Percentiles rank a stretch among this genome's conserved stretches.
These are phyloP conservation scores for Cebidichthys violaceus DNA, from an alignment of 2,113 vertebrate species.

Conservation along the genomic window DNA sequence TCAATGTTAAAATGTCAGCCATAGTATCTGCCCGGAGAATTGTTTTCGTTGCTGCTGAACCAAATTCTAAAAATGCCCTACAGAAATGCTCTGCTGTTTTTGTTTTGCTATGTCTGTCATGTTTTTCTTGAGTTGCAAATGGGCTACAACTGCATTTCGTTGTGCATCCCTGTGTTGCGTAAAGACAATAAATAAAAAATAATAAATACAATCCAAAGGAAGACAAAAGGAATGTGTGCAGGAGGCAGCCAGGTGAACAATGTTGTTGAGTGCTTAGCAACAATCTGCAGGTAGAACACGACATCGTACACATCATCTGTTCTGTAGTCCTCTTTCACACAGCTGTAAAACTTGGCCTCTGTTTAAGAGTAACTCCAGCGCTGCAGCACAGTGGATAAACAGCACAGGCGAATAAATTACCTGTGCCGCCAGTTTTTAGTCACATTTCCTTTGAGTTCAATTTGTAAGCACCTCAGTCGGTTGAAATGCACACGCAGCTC, in stretches of 20 bases:
- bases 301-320: slow-evolving; percentile 9
- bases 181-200: not conserved
- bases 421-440: not conserved
- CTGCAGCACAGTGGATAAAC: not conserved
- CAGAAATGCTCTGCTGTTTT: not conserved
- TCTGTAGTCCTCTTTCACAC: not conserved
- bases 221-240: slow-evolving; percentile 16
- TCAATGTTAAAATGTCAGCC: not conserved
- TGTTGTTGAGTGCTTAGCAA: slow-evolving; percentile 38
- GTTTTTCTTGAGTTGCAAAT: not conserved
- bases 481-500: not conserved
- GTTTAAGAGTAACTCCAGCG: not conserved
- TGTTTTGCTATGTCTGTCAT: not conserved
- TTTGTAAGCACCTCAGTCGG: slow-evolving; percentile 19
- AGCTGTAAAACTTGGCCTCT: slow-evolving; percentile 18
- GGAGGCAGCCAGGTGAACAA: not conserved
- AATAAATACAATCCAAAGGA: slow-evolving; percentile 1
- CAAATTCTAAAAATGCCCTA: not conserved
- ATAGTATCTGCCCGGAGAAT: no score
- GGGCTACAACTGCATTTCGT: not conserved
- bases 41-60: not conserved
- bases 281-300: slow-evolving; percentile 35
- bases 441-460: slow-evolving; percentile 18
- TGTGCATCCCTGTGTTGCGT: not conserved
- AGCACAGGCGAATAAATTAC: not conserved